Base-by-base conservation (phyloP, 2,888 invertebrate genomes). In the Cynaeus angustus region DNA sequence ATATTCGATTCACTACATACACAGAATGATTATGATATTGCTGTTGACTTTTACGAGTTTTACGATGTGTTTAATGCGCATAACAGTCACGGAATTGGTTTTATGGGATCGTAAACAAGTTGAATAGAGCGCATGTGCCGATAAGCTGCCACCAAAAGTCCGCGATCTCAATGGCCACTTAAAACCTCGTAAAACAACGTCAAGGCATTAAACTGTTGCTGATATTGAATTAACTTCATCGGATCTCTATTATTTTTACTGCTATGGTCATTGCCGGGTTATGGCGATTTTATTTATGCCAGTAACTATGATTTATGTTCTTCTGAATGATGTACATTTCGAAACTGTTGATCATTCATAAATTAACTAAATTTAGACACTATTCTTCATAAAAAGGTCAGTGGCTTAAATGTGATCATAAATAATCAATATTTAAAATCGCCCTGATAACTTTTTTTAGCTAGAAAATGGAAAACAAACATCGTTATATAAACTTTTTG, bases 51-150 rank as follows among this genome's bases (percentile, higher is more conserved):
- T 83, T 83, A 81, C 75, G 80, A 79, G 77, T 80, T 82, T 81
- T 80, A 83, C 82, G 83, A 83, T 77, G 81, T 83, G 83, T 83
- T 83, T 82, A 83, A 83, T 82, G 82, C 82, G 77, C 82, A 83
- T 83, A 82, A 83, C 80, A 80, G 83, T 83, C 83, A 81, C 78
- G 78, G 79, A 80, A 80, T 81, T 76, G 80, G 81, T 82, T 84
- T 83, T 83, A 83, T 83, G 82, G 78, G 79, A 78, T 81, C 81
- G 79, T 82, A 81, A 82, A 81, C 79, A 80, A 77, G 77, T 72
- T 75, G 74, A 75, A 75, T 77, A 78, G 75, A 74, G 81, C 80
- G 80, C 82, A 81, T 81, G 81, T 79, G 80, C 80, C 77, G 79
- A 78, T 78, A 76, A 74, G 68, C 71, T 70, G 70, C 76, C 77